phyloP scores from a whole-genome alignment of 1,140 invertebrate species.

The Drosophila sp. region DNA sequence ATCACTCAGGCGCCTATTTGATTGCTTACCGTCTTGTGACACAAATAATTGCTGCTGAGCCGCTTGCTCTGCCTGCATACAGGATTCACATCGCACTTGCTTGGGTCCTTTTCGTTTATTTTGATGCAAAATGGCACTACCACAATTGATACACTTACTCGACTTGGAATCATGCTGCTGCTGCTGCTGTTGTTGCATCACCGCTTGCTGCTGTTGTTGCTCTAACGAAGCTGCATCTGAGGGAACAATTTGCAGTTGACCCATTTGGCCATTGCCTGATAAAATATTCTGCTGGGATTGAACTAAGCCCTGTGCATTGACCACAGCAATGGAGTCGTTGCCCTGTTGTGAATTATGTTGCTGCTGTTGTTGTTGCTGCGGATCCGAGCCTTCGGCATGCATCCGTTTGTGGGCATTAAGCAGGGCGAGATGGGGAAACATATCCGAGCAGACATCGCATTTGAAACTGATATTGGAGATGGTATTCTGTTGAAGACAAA shows the following conservation, averaged over 20 bases:
- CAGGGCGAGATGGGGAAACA: constrained; percentile 90
- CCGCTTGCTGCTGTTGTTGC: constrained; percentile 59
- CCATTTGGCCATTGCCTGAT: constrained; percentile 82
- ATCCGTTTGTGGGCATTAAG: constrained; percentile 92
- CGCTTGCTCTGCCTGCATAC: constrained; percentile 85
- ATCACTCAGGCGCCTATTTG: constrained; percentile 46
- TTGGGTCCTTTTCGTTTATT: constrained; percentile 86
- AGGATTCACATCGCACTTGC: constrained; percentile 85
- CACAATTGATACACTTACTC: constrained; percentile 85
- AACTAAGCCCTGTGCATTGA: constrained; percentile 83
- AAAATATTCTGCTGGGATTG: constrained; percentile 83
- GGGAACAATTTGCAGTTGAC: constrained; percentile 86
- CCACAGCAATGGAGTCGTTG: constrained; percentile 65
- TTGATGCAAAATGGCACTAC: constrained; percentile 84
- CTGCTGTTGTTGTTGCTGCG: constrained; percentile 58
- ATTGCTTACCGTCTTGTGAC: constrained; percentile 85
- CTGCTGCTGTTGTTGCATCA: constrained; percentile 78
- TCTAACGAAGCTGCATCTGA: constrained; percentile 83
- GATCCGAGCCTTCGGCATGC: constrained; percentile 85
- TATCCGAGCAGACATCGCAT: constrained; percentile 92
- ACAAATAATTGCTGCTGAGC: constrained; percentile 85
- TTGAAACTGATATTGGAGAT: constrained; percentile 92
- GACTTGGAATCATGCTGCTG: constrained; percentile 70
- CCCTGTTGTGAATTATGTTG: constrained; percentile 63
- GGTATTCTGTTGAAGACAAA: constrained; percentile 84